phyloP scores from a whole-genome alignment of 1,140 invertebrate genomes.

The Idris sp. region DNA sequence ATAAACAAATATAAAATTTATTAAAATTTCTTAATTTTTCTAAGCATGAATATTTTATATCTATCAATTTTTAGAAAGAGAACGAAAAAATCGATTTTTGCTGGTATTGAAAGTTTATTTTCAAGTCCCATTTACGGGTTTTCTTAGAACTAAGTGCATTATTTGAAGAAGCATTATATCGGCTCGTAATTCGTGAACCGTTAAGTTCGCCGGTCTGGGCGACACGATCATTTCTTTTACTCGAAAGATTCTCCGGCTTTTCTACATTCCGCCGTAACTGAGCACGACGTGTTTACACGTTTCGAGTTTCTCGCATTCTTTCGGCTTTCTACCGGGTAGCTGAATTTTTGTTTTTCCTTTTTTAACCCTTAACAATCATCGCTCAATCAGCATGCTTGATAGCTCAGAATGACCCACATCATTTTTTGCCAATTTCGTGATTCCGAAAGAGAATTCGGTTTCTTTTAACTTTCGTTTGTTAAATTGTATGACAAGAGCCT shows the following conservation, averaged over 20 bases:
- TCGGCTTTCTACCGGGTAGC: constrained; percentile 30
- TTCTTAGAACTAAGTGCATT: constrained; percentile 26
- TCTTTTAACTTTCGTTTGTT: constrained; percentile 20
- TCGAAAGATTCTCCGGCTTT: constrained; percentile 26
- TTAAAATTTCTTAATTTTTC: too few species aligned
- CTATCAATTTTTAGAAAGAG: background rate
- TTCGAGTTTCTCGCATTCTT: constrained; percentile 45
- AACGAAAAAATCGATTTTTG: background rate
- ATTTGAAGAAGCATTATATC: constrained; percentile 14
- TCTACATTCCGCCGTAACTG: constrained; percentile 39
- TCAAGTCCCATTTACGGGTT: constrained; percentile 3
- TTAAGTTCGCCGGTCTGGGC: constrained; percentile 21
- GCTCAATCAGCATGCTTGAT: constrained; percentile 30
- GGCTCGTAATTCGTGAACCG: constrained; percentile 33
- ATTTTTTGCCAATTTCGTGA: constrained; percentile 15
- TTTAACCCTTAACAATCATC: constrained; percentile 42
- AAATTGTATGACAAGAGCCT: constrained; percentile 22
- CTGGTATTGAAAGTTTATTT: too few species aligned
- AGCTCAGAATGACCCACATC: constrained; percentile 39
- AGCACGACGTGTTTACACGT: constrained; percentile 32
- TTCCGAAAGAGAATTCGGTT: too few species aligned
- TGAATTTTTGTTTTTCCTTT: too few species aligned
- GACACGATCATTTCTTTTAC: constrained; percentile 18
- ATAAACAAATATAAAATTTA: too few species aligned
- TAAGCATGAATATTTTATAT: background rate